Conservation (phyloP, 1,140 invertebrate genomes). For the Zaprionus lachaisei region DNA sequence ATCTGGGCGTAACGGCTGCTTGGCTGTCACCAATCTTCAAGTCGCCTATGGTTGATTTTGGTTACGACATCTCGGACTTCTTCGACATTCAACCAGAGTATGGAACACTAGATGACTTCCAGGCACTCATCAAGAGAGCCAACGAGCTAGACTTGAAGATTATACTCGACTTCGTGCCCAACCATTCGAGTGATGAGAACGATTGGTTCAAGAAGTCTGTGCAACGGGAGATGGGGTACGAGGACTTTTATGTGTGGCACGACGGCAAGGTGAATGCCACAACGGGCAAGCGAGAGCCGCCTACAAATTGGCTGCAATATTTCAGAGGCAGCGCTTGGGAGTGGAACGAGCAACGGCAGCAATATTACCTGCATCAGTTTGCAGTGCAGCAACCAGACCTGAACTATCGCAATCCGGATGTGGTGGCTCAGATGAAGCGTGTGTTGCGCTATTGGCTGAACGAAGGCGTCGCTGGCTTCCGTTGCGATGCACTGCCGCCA, state of each 20-base stretch:
- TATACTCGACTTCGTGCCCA: slow-evolving; percentile 86
- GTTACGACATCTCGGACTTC: slow-evolving; percentile 89
- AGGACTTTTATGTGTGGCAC: slow-evolving; percentile 90
- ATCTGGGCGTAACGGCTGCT: slow-evolving; percentile 86
- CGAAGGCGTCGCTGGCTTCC: slow-evolving; percentile 90
- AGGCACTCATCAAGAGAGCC: slow-evolving; percentile 87
- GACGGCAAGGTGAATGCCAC: slow-evolving; percentile 83
- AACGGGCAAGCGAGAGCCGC: slow-evolving; percentile 81
- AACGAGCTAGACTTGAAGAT: slow-evolving; percentile 83
- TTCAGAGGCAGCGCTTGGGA: slow-evolving; percentile 88
- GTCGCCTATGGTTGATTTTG: slow-evolving; percentile 88
- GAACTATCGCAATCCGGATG: slow-evolving; percentile 88
- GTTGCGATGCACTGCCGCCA: slow-evolving; percentile 87
- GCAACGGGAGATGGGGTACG: slow-evolving; percentile 85
- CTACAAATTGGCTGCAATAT: slow-evolving; percentile 88
- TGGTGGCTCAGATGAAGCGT: slow-evolving; percentile 88
- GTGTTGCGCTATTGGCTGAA: slow-evolving; percentile 91
- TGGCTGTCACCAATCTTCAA: slow-evolving; percentile 90
- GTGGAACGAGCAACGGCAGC: slow-evolving; percentile 86
- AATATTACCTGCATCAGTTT: slow-evolving; percentile 90
- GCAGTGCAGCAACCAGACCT: slow-evolving; percentile 88
- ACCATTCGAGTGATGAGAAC: slow-evolving; percentile 90
- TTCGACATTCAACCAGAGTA: slow-evolving; percentile 89
- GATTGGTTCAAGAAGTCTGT: slow-evolving; percentile 89
- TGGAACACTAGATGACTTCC: slow-evolving; percentile 90